These are phyloP conservation scores for Botia almorhae DNA, from an alignment of 2,797 vertebrate genomes.

Conservation along the genomic window DNA sequence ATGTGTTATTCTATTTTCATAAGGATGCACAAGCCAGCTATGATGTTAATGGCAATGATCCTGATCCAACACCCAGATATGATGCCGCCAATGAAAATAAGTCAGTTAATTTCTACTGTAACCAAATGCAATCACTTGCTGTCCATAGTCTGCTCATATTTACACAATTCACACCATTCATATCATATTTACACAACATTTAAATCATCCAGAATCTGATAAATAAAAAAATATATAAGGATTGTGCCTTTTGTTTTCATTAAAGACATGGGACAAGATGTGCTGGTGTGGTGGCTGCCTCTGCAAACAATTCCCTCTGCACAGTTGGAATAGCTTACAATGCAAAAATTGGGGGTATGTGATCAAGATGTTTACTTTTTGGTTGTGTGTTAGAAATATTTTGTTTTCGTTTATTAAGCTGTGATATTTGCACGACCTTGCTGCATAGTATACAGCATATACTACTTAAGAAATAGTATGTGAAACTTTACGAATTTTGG, in stretches of 20 bases:
- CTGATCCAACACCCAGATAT: constrained; percentile 87
- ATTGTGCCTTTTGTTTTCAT: constrained; percentile 56
- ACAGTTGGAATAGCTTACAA: constrained; percentile 91
- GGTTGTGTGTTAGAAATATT: background rate
- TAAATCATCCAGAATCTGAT: background rate
- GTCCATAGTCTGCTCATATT: background rate
- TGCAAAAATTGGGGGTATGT: constrained; percentile 92
- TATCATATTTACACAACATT: background rate
- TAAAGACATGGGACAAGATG: constrained; percentile 94
- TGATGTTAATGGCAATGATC: constrained; percentile 90
- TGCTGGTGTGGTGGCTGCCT: constrained; percentile 91
- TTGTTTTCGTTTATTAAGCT: background rate
- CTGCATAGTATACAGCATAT: too few species aligned
- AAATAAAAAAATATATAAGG: background rate
- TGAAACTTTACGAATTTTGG: too few species aligned
- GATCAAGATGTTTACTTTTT: background rate
- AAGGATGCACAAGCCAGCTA: constrained; percentile 93
- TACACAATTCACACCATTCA: background rate
- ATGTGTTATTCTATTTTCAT: constrained; percentile 60
- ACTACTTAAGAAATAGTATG: too few species aligned
- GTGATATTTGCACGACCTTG: background rate
- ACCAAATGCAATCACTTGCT: background rate
- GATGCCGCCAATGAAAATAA: constrained; percentile 87
- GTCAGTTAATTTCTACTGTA: constrained; percentile 75
- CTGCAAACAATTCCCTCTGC: constrained; percentile 93